Conservation (phyloP, 2,888 invertebrate genomes). For the Bimastos eiseni region DNA sequence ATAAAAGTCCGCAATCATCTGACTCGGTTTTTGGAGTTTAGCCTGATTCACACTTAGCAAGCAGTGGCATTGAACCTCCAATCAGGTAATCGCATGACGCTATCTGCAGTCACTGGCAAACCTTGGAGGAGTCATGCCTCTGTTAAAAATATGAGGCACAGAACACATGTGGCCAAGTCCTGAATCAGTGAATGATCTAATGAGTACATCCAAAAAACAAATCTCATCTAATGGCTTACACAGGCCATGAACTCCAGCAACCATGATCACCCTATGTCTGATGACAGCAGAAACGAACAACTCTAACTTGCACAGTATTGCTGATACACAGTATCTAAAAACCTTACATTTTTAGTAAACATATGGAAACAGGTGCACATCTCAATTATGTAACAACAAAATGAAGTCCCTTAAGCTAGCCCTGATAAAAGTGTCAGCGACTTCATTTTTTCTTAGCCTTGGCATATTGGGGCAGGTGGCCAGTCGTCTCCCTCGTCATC, state of each 20-base stretch:
- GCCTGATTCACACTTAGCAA: neutral
- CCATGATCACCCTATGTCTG: neutral
- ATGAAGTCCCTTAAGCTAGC: too few species aligned
- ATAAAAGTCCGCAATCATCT: neutral
- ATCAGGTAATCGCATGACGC: neutral
- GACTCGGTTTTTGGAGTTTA: neutral
- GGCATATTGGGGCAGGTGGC: too few species aligned
- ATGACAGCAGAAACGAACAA: neutral
- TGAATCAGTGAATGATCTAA: neutral
- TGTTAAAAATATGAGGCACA: neutral
- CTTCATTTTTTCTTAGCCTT: too few species aligned
- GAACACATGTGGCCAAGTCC: neutral
- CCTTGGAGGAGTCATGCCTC: neutral
- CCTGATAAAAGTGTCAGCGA: too few species aligned
- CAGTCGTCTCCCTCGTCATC: too few species aligned
- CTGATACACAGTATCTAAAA: too few species aligned
- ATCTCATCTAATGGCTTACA: neutral
- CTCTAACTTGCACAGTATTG: too few species aligned
- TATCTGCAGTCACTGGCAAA: slow-evolving; percentile 2
- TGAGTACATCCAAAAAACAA: neutral
- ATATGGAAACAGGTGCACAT: too few species aligned
- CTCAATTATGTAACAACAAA: too few species aligned
- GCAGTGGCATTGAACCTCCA: neutral
- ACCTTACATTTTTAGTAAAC: too few species aligned
- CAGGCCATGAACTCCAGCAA: neutral